Evolutionary conservation across 2,797 vertebrate genomes (phyloP).

Genomic region (Okamejei kenojei): DNA sequence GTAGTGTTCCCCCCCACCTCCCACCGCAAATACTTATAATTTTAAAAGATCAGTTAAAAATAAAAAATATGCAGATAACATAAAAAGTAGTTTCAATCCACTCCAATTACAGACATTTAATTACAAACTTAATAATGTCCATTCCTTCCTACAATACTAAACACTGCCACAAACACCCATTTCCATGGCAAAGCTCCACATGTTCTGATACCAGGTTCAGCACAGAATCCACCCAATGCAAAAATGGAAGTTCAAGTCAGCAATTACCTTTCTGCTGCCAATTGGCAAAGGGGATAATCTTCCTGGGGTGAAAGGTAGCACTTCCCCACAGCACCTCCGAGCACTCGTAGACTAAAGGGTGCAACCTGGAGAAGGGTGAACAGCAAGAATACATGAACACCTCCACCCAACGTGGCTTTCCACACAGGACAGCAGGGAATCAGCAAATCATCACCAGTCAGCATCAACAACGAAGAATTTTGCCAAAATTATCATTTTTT

Average conservation of each 20-base stretch:
- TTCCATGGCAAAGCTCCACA: not conserved
- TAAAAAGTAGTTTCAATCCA: not conserved
- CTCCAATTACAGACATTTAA: not conserved
- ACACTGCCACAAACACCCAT: not conserved
- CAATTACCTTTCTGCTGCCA: constrained; percentile 85
- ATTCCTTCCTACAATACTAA: not conserved
- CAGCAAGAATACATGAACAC: not conserved
- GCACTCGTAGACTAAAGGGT: constrained; percentile 90
- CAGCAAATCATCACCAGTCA: not conserved
- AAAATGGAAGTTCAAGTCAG: not conserved
- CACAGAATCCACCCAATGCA: not conserved
- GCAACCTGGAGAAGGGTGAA: constrained; percentile 67
- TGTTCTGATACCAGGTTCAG: too few species aligned
- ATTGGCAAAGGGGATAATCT: constrained; percentile 87
- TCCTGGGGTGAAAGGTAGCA: constrained; percentile 95
- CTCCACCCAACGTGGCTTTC: not conserved
- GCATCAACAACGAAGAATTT: not conserved
- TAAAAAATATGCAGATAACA: not conserved
- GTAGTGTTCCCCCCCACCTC: not conserved
- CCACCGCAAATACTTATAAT: not conserved
- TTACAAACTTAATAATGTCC: not conserved
- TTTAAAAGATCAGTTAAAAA: not conserved
- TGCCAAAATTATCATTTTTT: not conserved
- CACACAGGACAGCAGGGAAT: not conserved
- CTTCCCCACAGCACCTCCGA: constrained; percentile 86